Evolutionary conservation across 2,797 vertebrate genomes (phyloP).

Genomic region (Tarsius wallacei): DNA sequence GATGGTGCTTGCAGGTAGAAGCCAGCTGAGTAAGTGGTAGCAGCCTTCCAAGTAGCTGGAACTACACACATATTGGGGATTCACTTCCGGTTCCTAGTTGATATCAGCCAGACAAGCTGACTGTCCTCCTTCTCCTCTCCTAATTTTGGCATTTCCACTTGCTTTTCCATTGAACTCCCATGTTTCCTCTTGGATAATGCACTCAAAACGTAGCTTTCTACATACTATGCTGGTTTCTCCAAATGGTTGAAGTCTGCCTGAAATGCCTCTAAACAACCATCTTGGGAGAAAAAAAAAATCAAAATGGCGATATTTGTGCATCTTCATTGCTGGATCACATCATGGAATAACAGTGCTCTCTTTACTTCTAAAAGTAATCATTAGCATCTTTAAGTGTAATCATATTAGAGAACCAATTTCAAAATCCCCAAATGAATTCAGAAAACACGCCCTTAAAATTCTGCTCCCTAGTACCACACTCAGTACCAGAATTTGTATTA

Average conservation of each 20-base stretch:
- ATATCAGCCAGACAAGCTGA: background rate
- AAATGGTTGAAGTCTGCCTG: background rate
- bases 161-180: background rate
- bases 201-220: background rate
- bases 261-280: background rate
- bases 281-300: background rate
- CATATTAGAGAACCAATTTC: background rate
- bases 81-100: background rate
- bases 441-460: background rate
- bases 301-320: background rate
- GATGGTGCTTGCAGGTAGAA: background rate
- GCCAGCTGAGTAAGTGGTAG: background rate
- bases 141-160: background rate
- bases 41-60: background rate
- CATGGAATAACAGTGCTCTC: background rate
- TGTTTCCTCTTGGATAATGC: background rate
- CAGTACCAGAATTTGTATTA: background rate
- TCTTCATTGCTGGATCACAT: background rate
- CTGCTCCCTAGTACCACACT: background rate
- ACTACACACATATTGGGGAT: background rate
- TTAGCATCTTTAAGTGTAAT: background rate
- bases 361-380: background rate
- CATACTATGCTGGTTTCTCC: background rate
- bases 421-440: background rate
- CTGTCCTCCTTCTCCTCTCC: background rate